These are phyloP conservation scores for Cottus gobio DNA, from an alignment of 2,113 vertebrate species.

Conservation along the genomic window DNA sequence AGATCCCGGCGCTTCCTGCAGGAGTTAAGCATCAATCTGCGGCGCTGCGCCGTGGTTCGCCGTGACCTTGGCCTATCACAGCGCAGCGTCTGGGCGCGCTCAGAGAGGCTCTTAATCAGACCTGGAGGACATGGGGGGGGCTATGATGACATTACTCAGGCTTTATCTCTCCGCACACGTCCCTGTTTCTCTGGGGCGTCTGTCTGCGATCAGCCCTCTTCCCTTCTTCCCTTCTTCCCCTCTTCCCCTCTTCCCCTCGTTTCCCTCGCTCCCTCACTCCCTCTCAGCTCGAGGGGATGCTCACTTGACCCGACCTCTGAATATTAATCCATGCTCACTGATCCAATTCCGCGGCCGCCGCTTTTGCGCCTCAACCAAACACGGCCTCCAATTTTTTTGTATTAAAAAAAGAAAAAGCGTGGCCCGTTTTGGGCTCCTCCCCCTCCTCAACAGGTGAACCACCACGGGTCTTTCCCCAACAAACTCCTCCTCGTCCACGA, in stretches of 20 bases:
- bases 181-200: slow-evolving; percentile 34
- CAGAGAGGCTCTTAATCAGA: slow-evolving; percentile 75
- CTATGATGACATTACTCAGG: slow-evolving; percentile 74
- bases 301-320: slow-evolving; percentile 66
- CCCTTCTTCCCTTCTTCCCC: neutral
- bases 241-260: neutral
- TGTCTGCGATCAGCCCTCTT: slow-evolving; percentile 16
- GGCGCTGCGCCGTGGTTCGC: slow-evolving; percentile 59
- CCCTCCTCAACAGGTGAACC: slow-evolving; percentile 41
- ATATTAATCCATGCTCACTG: slow-evolving; percentile 54
- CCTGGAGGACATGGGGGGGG: slow-evolving; percentile 49
- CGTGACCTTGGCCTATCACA: slow-evolving; percentile 78
- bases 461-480: slow-evolving; percentile 50
- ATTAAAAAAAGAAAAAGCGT: neutral
- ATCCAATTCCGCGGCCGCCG: slow-evolving; percentile 27
- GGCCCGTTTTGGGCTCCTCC: slow-evolving; percentile 17
- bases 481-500: slow-evolving; percentile 55
- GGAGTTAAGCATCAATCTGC: slow-evolving; percentile 76
- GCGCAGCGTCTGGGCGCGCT: slow-evolving; percentile 59
- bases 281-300: slow-evolving; percentile 50
- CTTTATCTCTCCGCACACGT: slow-evolving; percentile 66
- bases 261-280: slow-evolving; percentile 14
- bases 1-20: slow-evolving; percentile 70
- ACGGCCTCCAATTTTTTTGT: neutral
- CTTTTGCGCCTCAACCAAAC: slow-evolving; percentile 39